phyloP scores from a whole-genome alignment of 2,888 invertebrate genomes.

The Torymus aiolomorphi region DNA sequence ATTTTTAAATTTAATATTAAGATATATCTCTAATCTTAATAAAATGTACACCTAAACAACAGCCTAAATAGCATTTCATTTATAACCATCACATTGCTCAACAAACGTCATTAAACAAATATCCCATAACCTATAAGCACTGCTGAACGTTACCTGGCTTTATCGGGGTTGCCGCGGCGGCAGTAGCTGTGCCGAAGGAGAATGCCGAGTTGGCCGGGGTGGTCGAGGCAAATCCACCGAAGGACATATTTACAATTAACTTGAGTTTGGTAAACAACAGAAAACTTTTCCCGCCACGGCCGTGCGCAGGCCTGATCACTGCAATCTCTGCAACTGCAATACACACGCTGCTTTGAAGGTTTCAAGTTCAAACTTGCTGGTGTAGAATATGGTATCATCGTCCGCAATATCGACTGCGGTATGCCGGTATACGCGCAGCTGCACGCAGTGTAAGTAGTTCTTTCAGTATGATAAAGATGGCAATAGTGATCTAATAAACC shows the following conservation, averaged over 20 bases:
- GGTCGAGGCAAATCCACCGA: slow-evolving; percentile 76
- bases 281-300: slow-evolving; percentile 53
- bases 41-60: not conserved
- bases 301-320: not conserved
- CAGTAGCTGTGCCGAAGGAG: slow-evolving; percentile 72
- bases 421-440: too few relatives aligned
- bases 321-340: too few relatives aligned
- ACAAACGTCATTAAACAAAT: slow-evolving; percentile 40
- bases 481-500: too few relatives aligned
- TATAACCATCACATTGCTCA: slow-evolving; percentile 1
- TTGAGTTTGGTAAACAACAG: slow-evolving; percentile 11
- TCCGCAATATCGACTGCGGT: too few relatives aligned
- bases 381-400: too few relatives aligned
- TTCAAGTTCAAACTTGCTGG: not conserved
- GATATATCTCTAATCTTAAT: not conserved
- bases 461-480: too few relatives aligned
- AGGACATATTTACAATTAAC: slow-evolving; percentile 67
- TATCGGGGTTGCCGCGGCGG: slow-evolving; percentile 72
- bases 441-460: too few relatives aligned
- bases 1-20: too few relatives aligned
- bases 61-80: slow-evolving; percentile 1
- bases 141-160: slow-evolving; percentile 67
- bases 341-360: not conserved
- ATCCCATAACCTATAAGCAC: slow-evolving; percentile 65
- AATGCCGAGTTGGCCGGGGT: slow-evolving; percentile 78